Conservation (phyloP, 2,113 vertebrate species). For the Hydropotes inermis region DNA sequence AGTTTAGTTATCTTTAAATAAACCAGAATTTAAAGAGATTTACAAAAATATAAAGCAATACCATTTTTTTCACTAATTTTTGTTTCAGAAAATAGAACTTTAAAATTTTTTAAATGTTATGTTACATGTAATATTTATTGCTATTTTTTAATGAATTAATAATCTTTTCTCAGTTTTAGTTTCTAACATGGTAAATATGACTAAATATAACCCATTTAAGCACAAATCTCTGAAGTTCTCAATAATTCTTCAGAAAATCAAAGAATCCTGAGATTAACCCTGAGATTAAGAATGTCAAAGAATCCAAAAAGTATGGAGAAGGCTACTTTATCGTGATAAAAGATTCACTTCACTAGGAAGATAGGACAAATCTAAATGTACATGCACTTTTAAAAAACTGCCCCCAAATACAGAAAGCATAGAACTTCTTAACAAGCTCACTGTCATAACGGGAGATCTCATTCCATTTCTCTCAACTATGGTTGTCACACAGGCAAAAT, state of each 20-base stretch:
- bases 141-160: neutral
- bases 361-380: neutral
- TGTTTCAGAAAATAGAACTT: neutral
- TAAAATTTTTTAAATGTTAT: neutral
- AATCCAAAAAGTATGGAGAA: neutral
- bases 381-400: neutral
- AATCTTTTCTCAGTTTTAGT: neutral
- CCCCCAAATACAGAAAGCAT: neutral
- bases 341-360: neutral
- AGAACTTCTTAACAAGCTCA: conserved; percentile 16
- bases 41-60: neutral
- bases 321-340: neutral
- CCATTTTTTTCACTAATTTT: neutral
- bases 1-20: neutral
- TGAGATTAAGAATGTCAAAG: neutral
- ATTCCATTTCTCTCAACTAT: neutral
- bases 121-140: neutral
- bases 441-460: neutral
- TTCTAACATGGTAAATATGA: neutral
- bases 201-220: neutral
- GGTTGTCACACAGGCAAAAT: neutral
- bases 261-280: neutral
- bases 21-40: neutral
- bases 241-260: neutral
- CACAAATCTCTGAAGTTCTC: neutral